These are phyloP conservation scores for Vanacampus margaritifer DNA, from an alignment of 2,113 vertebrate genomes.

Conservation along the genomic window DNA sequence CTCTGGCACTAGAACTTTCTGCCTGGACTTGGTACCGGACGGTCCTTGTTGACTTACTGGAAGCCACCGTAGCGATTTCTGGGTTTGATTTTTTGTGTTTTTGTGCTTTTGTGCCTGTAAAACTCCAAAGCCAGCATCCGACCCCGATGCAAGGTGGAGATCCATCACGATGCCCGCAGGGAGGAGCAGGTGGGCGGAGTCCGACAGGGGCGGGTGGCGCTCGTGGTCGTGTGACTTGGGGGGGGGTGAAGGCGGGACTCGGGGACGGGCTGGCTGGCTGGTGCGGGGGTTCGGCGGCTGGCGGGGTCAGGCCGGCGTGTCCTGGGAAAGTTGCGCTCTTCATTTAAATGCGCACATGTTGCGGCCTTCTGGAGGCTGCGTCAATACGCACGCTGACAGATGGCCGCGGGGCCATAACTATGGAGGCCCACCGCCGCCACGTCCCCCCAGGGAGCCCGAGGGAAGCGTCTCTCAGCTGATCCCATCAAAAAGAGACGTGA, in stretches of 20 bases:
- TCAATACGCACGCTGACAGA: slow-evolving; percentile 73
- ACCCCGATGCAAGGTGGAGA: slow-evolving; percentile 42
- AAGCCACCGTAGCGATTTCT: not conserved
- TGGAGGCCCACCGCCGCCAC: slow-evolving; percentile 58
- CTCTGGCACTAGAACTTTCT: too few relatives aligned
- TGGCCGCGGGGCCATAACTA: slow-evolving; percentile 72
- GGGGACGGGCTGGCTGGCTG: slow-evolving; percentile 17
- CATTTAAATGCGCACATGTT: slow-evolving; percentile 80
- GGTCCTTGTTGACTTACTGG: slow-evolving; percentile 7
- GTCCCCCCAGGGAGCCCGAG: slow-evolving; percentile 45
- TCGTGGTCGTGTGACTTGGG: slow-evolving; percentile 15
- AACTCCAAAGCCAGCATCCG: not conserved
- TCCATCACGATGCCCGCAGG: slow-evolving; percentile 50
- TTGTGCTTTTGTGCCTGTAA: not conserved
- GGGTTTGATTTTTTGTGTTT: too few relatives aligned
- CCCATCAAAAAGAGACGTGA: slow-evolving; percentile 54
- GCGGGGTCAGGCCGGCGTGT: slow-evolving; percentile 75
- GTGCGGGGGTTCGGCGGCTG: slow-evolving; percentile 57
- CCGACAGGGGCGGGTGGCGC: slow-evolving; percentile 22
- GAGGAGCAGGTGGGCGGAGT: slow-evolving; percentile 38
- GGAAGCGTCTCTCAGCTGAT: slow-evolving; percentile 58
- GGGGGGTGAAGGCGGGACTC: slow-evolving; percentile 15
- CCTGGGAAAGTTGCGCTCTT: slow-evolving; percentile 79
- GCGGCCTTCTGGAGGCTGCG: slow-evolving; percentile 76
- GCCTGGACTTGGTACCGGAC: slow-evolving; percentile 52